Percentiles rank a stretch among this genome's conserved stretches.
Evolutionary conservation across 1,140 invertebrate genomes (phyloP).

Genomic region (Dolichoris vasculosae): DNA sequence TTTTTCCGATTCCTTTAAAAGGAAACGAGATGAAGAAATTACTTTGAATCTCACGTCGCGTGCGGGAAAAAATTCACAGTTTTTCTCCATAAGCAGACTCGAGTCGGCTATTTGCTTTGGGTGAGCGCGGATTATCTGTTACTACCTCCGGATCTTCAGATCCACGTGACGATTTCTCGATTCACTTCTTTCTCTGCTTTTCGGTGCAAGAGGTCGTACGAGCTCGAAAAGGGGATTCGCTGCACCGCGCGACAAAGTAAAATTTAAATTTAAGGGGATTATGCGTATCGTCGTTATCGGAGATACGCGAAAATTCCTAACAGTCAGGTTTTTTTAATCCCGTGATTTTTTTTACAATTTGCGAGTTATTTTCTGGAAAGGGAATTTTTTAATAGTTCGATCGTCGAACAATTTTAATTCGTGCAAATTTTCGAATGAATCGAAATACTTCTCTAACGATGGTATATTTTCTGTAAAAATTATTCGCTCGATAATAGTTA

Average conservation of each 20-base stretch:
- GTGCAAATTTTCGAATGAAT: no score
- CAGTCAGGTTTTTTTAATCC: neutral
- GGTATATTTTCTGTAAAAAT: no score
- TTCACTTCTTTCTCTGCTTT: constrained; percentile 13
- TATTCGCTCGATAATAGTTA: no score
- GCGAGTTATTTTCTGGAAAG: neutral
- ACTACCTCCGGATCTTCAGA: constrained; percentile 18
- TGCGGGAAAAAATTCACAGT: neutral
- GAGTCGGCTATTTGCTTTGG: neutral
- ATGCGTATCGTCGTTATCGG: neutral
- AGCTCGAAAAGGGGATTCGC: neutral
- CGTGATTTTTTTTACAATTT: neutral
- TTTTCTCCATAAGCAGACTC: neutral
- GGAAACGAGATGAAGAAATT: neutral
- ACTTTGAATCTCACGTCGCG: neutral
- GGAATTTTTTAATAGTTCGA: neutral
- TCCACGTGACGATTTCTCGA: constrained; percentile 45
- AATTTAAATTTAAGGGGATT: constrained; percentile 17
- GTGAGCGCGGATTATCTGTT: constrained; percentile 16
- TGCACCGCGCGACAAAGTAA: neutral
- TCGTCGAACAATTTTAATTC: neutral
- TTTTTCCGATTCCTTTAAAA: neutral
- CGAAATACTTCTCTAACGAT: no score
- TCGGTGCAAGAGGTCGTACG: neutral
- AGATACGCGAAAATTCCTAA: neutral